These are phyloP conservation scores for Coracias cyanogaster DNA, from an alignment of 2,797 vertebrate species.

Conservation along the genomic window DNA sequence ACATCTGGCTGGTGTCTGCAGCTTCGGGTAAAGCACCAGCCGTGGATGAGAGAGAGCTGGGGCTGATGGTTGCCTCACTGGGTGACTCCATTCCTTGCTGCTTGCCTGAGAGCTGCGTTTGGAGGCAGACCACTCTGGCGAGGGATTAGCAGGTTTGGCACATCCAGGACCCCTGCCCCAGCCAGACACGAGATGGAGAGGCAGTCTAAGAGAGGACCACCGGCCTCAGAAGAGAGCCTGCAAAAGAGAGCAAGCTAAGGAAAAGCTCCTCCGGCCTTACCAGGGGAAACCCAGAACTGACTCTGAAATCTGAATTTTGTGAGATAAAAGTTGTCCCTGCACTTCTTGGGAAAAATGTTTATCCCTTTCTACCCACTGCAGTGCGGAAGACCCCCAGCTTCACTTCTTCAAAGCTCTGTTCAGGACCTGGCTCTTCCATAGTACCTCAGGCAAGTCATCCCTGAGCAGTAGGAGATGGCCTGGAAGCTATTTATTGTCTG, in stretches of 20 bases:
- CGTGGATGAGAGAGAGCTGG: background rate
- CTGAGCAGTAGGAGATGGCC: background rate
- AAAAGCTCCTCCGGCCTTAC: background rate
- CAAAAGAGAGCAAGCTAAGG: background rate
- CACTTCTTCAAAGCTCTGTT: background rate
- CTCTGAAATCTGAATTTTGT: background rate
- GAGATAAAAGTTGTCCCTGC: background rate
- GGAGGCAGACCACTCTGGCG: background rate
- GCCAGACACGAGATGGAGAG: background rate
- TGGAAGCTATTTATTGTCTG: background rate
- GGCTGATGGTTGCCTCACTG: background rate
- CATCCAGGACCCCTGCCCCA: background rate
- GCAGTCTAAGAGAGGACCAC: background rate
- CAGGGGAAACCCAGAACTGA: background rate
- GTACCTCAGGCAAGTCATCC: background rate
- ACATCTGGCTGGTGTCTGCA: background rate
- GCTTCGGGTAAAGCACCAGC: background rate
- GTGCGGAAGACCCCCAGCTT: background rate
- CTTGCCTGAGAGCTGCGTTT: background rate
- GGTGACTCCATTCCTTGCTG: background rate
- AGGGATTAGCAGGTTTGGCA: background rate
- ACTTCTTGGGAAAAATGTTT: background rate
- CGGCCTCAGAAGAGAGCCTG: rapidly evolving
- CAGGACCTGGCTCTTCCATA: background rate
- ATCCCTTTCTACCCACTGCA: background rate